phyloP scores from a whole-genome alignment of 2,113 vertebrate genomes.

The Proterorhinus semilunaris region DNA sequence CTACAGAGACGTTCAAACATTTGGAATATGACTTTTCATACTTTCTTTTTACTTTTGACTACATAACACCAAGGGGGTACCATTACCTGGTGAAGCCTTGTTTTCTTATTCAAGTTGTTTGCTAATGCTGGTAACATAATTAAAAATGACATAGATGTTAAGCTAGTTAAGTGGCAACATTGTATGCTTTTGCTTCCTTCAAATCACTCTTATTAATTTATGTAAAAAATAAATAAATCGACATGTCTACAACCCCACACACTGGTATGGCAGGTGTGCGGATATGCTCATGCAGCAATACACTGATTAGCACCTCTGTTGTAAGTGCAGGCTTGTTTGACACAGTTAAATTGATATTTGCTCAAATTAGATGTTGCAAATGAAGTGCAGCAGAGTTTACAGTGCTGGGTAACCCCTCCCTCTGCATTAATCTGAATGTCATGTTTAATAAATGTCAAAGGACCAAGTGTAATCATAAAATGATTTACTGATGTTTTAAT shows the following conservation, averaged over 20 bases:
- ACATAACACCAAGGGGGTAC: too few species aligned
- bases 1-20: not conserved
- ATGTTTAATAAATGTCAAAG: conserved; percentile 24
- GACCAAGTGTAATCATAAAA: conserved; percentile 19
- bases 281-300: conserved; percentile 4
- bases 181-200: too few species aligned
- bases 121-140: too few species aligned
- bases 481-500: conserved; percentile 22
- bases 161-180: too few species aligned
- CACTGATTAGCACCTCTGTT: not conserved
- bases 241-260: conserved; percentile 1
- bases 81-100: too few species aligned
- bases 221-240: not conserved
- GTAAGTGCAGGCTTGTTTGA: conserved; percentile 9
- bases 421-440: conserved; percentile 5
- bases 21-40: not conserved
- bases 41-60: too few species aligned
- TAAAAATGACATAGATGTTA: too few species aligned
- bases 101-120: too few species aligned
- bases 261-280: not conserved
- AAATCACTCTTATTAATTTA: too few species aligned
- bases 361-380: conserved; percentile 11
- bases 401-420: not conserved
- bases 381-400: conserved; percentile 11
- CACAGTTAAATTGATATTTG: conserved; percentile 6